Evolutionary conservation across 2,797 vertebrate species (phyloP).

Genomic region (Knipowitschia caucasica): DNA sequence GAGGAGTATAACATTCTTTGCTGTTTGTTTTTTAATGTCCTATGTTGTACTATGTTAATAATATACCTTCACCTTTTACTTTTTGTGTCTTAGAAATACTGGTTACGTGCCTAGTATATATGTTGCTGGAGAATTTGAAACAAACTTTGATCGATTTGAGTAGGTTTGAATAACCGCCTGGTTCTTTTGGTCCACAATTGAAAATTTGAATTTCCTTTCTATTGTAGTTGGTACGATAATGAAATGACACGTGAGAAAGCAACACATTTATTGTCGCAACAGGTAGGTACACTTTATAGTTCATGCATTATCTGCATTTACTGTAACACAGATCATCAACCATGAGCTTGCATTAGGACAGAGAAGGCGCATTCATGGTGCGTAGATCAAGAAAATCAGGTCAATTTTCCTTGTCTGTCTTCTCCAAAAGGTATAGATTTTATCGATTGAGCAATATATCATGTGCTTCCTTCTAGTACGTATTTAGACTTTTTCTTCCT

Average conservation of each 20-base stretch:
- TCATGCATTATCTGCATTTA: background rate
- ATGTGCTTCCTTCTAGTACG: background rate
- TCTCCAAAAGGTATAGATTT: slow-evolving; percentile 86
- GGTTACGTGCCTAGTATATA: slow-evolving; percentile 90
- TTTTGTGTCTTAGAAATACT: slow-evolving; percentile 72
- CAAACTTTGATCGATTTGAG: slow-evolving; percentile 88
- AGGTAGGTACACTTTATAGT: slow-evolving; percentile 69
- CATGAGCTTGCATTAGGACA: slow-evolving; percentile 73
- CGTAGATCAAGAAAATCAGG: slow-evolving; percentile 90
- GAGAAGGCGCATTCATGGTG: slow-evolving; percentile 95
- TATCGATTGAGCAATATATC: background rate
- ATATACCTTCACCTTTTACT: background rate
- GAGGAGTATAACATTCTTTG: slow-evolving; percentile 81
- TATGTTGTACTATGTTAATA: background rate
- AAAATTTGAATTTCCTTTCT: slow-evolving; percentile 8
- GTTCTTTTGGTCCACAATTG: background rate
- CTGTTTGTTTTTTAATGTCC: background rate
- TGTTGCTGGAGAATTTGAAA: slow-evolving; percentile 79
- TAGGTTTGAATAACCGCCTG: slow-evolving; percentile 69
- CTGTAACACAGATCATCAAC: background rate
- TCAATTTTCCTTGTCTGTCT: slow-evolving; percentile 92
- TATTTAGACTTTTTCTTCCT: background rate
- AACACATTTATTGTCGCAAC: slow-evolving; percentile 82
- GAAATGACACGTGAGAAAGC: slow-evolving; percentile 84
- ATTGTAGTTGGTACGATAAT: slow-evolving; percentile 92